Evolutionary conservation across 2,797 vertebrate species (phyloP).

Genomic region (Clarias fuscus): DNA sequence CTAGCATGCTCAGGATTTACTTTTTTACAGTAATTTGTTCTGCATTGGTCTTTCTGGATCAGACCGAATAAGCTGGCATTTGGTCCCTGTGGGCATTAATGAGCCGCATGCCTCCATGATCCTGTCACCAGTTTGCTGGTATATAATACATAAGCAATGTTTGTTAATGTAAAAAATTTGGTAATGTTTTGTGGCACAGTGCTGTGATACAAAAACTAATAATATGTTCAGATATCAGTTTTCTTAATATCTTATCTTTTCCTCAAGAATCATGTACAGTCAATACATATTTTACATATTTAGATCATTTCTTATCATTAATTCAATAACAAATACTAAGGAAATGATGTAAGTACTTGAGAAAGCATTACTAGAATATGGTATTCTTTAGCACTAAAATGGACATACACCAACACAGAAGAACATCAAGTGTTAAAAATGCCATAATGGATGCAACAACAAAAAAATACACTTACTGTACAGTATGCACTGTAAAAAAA

Average conservation of each 20-base stretch:
- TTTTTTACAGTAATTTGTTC: too few relatives aligned
- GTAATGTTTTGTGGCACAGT: too few relatives aligned
- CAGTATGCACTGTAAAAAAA: background rate
- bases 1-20: too few relatives aligned
- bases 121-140: too few relatives aligned
- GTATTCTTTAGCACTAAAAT: background rate
- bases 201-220: background rate
- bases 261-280: constrained; percentile 25
- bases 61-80: too few relatives aligned
- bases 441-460: background rate
- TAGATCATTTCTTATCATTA: constrained; percentile 25
- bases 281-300: constrained; percentile 19
- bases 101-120: too few relatives aligned
- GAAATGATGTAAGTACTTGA: constrained; percentile 9
- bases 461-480: background rate
- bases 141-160: too few relatives aligned
- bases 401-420: background rate
- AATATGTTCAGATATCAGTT: background rate
- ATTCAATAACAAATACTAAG: background rate
- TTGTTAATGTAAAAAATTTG: too few relatives aligned
- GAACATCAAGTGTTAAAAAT: background rate
- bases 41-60: too few relatives aligned
- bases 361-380: background rate
- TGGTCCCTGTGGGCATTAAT: too few relatives aligned
- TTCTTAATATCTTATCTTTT: background rate